These are phyloP conservation scores for Aleiodes sp. DNA, from an alignment of 1,140 invertebrate species.

Conservation along the genomic window DNA sequence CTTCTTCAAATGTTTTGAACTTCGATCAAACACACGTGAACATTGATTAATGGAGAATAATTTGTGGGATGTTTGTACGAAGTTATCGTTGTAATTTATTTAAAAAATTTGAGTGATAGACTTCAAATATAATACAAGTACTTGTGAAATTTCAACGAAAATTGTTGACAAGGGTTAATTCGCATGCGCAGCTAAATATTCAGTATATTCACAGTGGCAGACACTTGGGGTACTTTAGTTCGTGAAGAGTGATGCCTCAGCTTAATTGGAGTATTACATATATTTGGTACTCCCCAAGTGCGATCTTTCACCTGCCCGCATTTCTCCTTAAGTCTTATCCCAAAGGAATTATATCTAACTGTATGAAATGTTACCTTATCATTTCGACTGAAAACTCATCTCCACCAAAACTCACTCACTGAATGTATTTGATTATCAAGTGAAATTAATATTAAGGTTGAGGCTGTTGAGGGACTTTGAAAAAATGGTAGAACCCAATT, in stretches of 20 bases:
- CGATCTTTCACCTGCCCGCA: not conserved
- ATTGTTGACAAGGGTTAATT: not conserved
- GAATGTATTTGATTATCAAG: too few species aligned
- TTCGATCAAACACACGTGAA: too few species aligned
- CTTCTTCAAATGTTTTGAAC: too few species aligned
- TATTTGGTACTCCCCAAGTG: not conserved
- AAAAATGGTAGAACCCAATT: too few species aligned
- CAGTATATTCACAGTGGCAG: not conserved
- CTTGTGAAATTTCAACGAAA: not conserved
- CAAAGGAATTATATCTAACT: not conserved
- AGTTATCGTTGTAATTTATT: not conserved
- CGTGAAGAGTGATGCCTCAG: not conserved
- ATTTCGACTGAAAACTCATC: not conserved
- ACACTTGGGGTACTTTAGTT: not conserved
- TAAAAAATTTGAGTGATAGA: not conserved
- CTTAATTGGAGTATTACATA: not conserved
- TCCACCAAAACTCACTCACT: too few species aligned
- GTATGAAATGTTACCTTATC: not conserved
- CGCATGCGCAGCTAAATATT: constrained; percentile 1
- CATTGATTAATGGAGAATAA: too few species aligned
- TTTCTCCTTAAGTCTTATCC: not conserved
- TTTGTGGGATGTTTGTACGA: too few species aligned
- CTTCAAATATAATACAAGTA: not conserved
- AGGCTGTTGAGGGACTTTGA: too few species aligned
- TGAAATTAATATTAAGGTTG: too few species aligned